phyloP scores from a whole-genome alignment of 2,797 vertebrate genomes.

The Cyprinella venusta region DNA sequence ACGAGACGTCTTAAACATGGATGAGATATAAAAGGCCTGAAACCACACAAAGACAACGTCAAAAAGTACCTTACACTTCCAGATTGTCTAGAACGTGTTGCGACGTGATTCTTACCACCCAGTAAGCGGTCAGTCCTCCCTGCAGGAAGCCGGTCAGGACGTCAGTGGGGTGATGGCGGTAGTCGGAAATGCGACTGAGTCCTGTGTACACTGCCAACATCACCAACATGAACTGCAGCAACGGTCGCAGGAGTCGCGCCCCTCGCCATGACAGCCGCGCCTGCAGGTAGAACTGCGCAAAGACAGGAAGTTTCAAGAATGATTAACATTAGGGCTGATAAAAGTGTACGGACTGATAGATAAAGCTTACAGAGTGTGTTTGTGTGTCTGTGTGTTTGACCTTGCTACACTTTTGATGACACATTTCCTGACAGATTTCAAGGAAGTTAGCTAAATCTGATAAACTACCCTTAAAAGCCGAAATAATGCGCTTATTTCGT shows the following conservation, averaged over 20 bases:
- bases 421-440: background rate
- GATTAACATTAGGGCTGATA: conserved; percentile 21
- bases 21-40: conserved; percentile 84
- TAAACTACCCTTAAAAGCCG: background rate
- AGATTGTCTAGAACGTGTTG: background rate
- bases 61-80: background rate
- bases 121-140: conserved; percentile 82
- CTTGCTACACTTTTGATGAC: background rate
- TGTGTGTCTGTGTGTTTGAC: background rate
- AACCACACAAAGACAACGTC: conserved; percentile 9
- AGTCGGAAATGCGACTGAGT: conserved; percentile 81
- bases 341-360: background rate
- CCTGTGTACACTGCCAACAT: conserved; percentile 84
- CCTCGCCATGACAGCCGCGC: conserved; percentile 80
- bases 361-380: background rate
- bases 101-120: conserved; percentile 74
- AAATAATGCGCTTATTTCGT: background rate
- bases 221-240: conserved; percentile 82
- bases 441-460: background rate
- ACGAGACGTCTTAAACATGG: conserved; percentile 80
- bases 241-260: conserved; percentile 76
- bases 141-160: conserved; percentile 81
- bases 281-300: conserved; percentile 82
- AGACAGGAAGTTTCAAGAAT: conserved; percentile 17
- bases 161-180: conserved; percentile 81